Evolutionary conservation across 2,113 vertebrate species (phyloP).

Genomic region (Bubo bubo): DNA sequence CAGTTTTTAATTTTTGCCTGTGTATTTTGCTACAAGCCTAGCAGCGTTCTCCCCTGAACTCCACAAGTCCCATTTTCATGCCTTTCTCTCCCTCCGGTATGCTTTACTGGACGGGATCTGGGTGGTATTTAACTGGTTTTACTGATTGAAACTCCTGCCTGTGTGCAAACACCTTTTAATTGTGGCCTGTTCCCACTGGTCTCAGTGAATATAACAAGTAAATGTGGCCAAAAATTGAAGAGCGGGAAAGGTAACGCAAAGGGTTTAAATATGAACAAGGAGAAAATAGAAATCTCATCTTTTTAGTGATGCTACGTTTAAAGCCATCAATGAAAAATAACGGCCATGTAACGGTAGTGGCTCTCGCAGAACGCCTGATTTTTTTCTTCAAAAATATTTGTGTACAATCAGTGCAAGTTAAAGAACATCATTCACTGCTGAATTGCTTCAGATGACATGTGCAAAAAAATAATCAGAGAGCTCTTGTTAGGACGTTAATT

Average conservation of each 20-base stretch:
- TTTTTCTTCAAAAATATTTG: background rate
- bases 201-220: background rate
- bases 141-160: conserved; percentile 59
- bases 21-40: conserved; percentile 34
- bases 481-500: conserved; percentile 65
- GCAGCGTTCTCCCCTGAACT: conserved; percentile 24
- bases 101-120: conserved; percentile 28
- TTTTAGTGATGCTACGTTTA: background rate
- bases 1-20: conserved; percentile 57
- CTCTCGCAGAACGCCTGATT: background rate
- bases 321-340: background rate
- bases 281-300: background rate
- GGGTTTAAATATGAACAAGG: background rate
- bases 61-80: conserved; percentile 42
- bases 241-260: background rate
- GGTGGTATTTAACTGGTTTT: conserved; percentile 63
- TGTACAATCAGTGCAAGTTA: background rate
- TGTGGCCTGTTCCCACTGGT: conserved; percentile 51
- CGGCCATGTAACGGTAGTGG: background rate
- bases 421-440: conserved; percentile 36
- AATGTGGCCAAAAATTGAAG: background rate
- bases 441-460: conserved; percentile 55
- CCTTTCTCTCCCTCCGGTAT: conserved; percentile 20
- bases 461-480: conserved; percentile 51
- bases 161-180: conserved; percentile 63